Evolutionary conservation across 2,797 vertebrate genomes (phyloP).

Genomic region (Betta splendens): DNA sequence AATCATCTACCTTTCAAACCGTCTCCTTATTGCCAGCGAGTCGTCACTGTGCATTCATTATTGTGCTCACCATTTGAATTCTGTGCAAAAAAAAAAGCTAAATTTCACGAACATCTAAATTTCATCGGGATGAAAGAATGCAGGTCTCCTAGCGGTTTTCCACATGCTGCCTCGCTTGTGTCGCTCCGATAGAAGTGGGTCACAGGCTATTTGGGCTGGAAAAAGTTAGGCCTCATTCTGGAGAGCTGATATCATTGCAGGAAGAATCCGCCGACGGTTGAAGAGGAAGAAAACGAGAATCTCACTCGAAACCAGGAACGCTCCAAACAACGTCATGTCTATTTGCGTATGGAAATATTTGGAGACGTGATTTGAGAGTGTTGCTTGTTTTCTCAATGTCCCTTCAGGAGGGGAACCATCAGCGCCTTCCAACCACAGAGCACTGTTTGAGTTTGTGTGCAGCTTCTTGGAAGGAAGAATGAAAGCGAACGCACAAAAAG

Average conservation of each 20-base stretch:
- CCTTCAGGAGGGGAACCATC: not conserved
- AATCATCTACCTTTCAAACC: conserved; percentile 44
- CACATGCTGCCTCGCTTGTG: conserved; percentile 60
- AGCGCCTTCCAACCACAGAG: not conserved
- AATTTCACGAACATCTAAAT: conserved; percentile 46
- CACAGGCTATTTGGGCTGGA: conserved; percentile 75
- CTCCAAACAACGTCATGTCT: conserved; percentile 10
- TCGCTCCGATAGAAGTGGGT: conserved; percentile 76
- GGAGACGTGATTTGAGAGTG: not conserved
- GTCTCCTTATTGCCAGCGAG: conserved; percentile 17
- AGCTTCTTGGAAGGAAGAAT: not conserved
- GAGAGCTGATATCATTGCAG: conserved; percentile 77
- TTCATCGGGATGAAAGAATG: conserved; percentile 49
- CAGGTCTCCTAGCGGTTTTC: conserved; percentile 68
- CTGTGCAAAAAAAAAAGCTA: conserved; percentile 33
- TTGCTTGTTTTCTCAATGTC: not conserved
- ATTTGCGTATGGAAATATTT: conserved; percentile 11
- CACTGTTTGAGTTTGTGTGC: not conserved
- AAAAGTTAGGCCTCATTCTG: conserved; percentile 79
- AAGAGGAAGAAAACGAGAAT: conserved; percentile 29
- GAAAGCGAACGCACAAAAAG: not conserved
- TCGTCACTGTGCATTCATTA: conserved; percentile 5
- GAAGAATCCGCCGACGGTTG: conserved; percentile 45
- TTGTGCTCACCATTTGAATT: conserved; percentile 44
- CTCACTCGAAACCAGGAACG: conserved; percentile 12